Base-by-base conservation (phyloP, 1,140 invertebrate species). In the Atopsyche davidsoni region DNA sequence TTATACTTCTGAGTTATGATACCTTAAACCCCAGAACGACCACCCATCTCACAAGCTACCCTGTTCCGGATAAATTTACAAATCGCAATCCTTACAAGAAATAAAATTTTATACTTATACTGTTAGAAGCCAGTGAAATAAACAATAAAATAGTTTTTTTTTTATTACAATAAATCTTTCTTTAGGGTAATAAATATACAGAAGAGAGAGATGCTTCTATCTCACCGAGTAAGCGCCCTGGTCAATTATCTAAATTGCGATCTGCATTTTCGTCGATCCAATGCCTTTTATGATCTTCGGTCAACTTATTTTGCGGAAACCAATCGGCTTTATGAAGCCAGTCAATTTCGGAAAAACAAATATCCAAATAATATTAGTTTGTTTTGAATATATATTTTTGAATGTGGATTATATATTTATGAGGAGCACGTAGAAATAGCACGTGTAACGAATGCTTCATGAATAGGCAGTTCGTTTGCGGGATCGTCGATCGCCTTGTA, bases 1-100 rank as follows among this genome's bases (percentile, higher is more conserved):
- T 58, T 58, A 55, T n/a, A n/a, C 46, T 51, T 55, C 53, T 55
- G 53, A 58, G 53, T 58, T 58, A 58, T 58, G 56, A 58, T 55
- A 58, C 56, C 56, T 55, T 58, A 51, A 58, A 51, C 38, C 43
- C 24, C 21, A 35, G 41, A 46, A 46, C 42, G 42, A 39, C 42
- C 42, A 34, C 6, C 19, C 13, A 36, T 22, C 46, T 49, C 16
- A 32, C 44, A 46, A 41, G 46, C 28, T 51, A 32, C 32, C 53
- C 47, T 46, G 48, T n/a, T n/a, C n/a, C 10, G 38, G 46, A 47
- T 47, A 47, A 47, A 16, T 18, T 19, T 36, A 21, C 36, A 36
- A 47, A 47, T n/a, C n/a, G n/a, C n/a, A n/a, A n/a, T n/a, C n/a
- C n/a, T n/a, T n/a, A n/a, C n/a, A n/a, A n/a, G n/a, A n/a, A n/a